Percentiles rank a stretch among this genome's conserved stretches.
These are phyloP conservation scores for Melanocharis versteri DNA, from an alignment of 2,113 vertebrate species.

Conservation along the genomic window DNA sequence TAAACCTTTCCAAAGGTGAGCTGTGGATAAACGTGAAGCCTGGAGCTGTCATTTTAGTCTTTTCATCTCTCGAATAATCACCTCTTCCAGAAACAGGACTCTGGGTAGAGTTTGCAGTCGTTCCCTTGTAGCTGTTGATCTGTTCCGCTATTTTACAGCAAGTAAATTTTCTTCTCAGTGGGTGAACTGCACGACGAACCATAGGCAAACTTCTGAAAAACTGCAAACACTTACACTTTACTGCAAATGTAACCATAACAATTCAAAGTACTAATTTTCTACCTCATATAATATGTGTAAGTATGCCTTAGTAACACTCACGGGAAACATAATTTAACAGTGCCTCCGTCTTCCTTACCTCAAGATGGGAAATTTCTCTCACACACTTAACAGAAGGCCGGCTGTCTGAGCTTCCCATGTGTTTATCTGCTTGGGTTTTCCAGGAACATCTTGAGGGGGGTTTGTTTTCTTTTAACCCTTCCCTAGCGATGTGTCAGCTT, in stretches of 20 bases:
- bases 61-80: not conserved
- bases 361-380: slow-evolving; percentile 59
- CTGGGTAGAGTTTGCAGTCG: not conserved
- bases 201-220: slow-evolving; percentile 55
- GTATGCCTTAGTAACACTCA: slow-evolving; percentile 65
- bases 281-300: slow-evolving; percentile 56
- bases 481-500: not conserved
- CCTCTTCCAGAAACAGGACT: not conserved
- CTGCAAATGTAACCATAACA: slow-evolving; percentile 54
- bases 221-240: slow-evolving; percentile 67
- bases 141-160: not conserved
- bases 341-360: slow-evolving; percentile 54
- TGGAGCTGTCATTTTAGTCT: not conserved
- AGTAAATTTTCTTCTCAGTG: slow-evolving; percentile 62
- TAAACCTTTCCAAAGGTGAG: not conserved
- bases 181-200: slow-evolving; percentile 37
- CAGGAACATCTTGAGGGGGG: slow-evolving; percentile 24
- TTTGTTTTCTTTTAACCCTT: slow-evolving; percentile 62
- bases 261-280: slow-evolving; percentile 69
- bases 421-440: slow-evolving; percentile 21
- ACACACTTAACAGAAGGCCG: slow-evolving; percentile 43
- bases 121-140: not conserved
- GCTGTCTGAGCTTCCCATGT: slow-evolving; percentile 50
- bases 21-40: not conserved
- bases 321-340: slow-evolving; percentile 66